Evolutionary conservation across 2,797 vertebrate genomes (phyloP).

Genomic region (Siniperca scherzeri): DNA sequence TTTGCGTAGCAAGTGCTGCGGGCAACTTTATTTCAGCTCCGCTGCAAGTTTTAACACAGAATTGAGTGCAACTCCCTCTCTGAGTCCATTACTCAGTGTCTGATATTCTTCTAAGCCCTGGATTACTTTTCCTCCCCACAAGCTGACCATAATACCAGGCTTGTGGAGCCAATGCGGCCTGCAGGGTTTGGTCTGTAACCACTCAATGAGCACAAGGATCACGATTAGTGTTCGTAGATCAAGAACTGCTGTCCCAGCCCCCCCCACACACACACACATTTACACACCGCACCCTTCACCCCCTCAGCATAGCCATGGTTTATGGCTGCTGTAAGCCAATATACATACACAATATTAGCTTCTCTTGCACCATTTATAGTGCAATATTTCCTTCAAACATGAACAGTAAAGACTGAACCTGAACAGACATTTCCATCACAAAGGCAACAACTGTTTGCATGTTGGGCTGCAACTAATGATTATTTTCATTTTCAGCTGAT

Average conservation of each 20-base stretch:
- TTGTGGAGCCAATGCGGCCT: conserved; percentile 79
- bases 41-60: conserved; percentile 75
- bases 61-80: conserved; percentile 46
- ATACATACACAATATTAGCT: conserved; percentile 25
- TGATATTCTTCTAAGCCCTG: conserved; percentile 67
- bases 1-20: conserved; percentile 64
- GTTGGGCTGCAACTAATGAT: not conserved
- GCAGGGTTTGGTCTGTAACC: conserved; percentile 78
- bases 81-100: conserved; percentile 69
- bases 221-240: conserved; percentile 67
- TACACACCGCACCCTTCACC: conserved; percentile 35
- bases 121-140: conserved; percentile 78
- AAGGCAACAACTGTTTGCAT: not conserved
- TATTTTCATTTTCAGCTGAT: not conserved
- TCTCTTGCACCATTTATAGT: conserved; percentile 23
- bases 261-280: conserved; percentile 27
- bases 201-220: conserved; percentile 71
- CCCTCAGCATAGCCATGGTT: conserved; percentile 29
- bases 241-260: conserved; percentile 37
- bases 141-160: conserved; percentile 83
- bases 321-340: conserved; percentile 32
- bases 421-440: not conserved
- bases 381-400: conserved; percentile 13
- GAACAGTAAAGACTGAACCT: not conserved
- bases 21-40: conserved; percentile 61